Evolutionary conservation across 1,140 invertebrate species (phyloP).

Genomic region (Cephus cinctus): DNA sequence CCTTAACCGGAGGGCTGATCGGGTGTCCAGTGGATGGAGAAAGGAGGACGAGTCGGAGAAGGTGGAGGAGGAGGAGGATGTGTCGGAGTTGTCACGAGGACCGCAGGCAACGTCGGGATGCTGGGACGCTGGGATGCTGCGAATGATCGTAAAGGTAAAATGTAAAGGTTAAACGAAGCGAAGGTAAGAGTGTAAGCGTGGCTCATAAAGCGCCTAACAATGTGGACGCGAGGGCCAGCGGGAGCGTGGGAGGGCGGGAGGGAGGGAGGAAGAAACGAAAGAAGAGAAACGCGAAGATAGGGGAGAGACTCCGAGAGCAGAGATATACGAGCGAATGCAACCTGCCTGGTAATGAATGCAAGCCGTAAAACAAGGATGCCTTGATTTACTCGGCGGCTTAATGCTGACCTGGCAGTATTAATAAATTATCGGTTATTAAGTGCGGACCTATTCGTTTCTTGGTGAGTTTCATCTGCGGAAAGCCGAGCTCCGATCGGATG

Average conservation of each 20-base stretch:
- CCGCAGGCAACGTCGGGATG: conserved; percentile 15
- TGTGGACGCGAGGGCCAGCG: conserved; percentile 20
- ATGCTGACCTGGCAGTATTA: conserved; percentile 38
- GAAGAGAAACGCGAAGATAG: conserved; percentile 1
- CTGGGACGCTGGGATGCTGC: no score
- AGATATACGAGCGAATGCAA: conserved; percentile 49
- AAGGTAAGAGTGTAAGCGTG: conserved; percentile 20
- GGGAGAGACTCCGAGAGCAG: conserved; percentile 7
- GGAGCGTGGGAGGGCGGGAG: conserved; percentile 2
- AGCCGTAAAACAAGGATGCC: conserved; percentile 47
- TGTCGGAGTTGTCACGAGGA: conserved; percentile 30
- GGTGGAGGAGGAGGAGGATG: conserved; percentile 1
- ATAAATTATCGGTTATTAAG: conserved; percentile 53
- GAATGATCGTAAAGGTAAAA: conserved; percentile 32
- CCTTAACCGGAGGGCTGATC: no score
- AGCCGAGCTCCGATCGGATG: no score
- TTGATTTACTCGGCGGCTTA: conserved; percentile 49
- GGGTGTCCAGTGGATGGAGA: not conserved
- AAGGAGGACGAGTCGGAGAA: not conserved
- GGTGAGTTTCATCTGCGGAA: no score
- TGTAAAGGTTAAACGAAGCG: conserved; percentile 16
- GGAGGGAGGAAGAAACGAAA: not conserved
- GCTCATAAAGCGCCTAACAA: conserved; percentile 42
- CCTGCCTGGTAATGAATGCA: conserved; percentile 49
- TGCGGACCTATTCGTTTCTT: conserved; percentile 13